A percentile compares a stretch with the other conserved stretches of the same genome.
Evolutionary conservation across 1,140 invertebrate species (phyloP).

Genomic region (Platyura marginata): DNA sequence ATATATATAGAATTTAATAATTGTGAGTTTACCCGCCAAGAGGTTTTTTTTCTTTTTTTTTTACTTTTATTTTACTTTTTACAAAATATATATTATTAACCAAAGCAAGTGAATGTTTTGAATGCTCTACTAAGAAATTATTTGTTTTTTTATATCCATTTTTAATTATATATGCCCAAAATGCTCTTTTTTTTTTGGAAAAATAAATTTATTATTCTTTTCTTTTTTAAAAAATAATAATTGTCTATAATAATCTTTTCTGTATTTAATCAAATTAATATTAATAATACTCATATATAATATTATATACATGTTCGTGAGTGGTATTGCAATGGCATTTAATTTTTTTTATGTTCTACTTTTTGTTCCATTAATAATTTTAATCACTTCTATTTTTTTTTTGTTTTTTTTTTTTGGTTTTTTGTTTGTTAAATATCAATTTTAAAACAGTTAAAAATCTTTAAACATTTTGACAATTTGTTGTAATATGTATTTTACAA

Average conservation of each 20-base stretch:
- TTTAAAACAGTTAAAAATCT: no score
- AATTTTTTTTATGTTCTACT: not conserved
- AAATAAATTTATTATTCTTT: conserved; percentile 6
- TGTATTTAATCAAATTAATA: conserved; percentile 7
- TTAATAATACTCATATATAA: conserved; percentile 1
- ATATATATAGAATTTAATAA: no score
- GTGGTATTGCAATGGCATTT: conserved; percentile 12
- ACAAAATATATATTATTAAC: conserved; percentile 5
- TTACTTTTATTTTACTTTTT: conserved; percentile 7
- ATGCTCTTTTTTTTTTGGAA: not conserved
- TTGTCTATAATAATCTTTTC: conserved; percentile 19
- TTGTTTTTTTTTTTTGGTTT: not conserved
- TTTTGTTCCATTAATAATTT: not conserved
- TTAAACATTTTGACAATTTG: no score
- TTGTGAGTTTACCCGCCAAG: no score
- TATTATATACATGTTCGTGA: conserved; percentile 17
- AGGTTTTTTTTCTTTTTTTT: not conserved
- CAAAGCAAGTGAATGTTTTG: conserved; percentile 25
- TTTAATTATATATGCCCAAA: no score
- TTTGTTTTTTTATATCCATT: no score
- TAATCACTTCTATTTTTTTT: not conserved
- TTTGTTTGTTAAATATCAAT: no score
- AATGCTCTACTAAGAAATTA: no score
- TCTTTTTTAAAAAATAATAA: conserved; percentile 7
- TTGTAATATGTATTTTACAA: no score